Conservation (phyloP, 2,797 vertebrate species). For the Hydrophis major region DNA sequence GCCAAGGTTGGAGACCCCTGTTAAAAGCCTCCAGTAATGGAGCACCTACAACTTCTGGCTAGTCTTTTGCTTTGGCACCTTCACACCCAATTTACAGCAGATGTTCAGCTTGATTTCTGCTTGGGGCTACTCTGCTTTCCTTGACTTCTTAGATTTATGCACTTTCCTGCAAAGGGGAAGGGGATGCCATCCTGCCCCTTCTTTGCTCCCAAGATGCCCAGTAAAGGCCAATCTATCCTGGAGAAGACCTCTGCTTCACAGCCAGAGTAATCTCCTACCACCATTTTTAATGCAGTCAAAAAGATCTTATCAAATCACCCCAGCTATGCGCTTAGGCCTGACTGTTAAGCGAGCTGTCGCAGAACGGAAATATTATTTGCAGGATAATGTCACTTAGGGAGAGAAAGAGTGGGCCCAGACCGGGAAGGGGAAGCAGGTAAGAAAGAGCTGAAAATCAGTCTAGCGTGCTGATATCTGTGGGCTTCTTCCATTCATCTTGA, state of each 20-base stretch:
- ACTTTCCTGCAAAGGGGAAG: neutral
- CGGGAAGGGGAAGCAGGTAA: neutral
- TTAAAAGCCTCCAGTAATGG: too few species aligned
- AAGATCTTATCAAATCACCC: neutral
- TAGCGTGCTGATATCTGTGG: neutral
- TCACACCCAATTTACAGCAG: slow-evolving; percentile 5
- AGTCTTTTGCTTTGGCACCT: slow-evolving; percentile 6
- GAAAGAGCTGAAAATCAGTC: neutral
- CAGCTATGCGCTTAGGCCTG: slow-evolving; percentile 22
- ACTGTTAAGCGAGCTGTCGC: slow-evolving; percentile 44
- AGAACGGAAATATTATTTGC: slow-evolving; percentile 51
- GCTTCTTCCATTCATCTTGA: neutral
- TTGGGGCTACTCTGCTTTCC: rapidly evolving
- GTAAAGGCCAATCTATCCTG: slow-evolving; percentile 22
- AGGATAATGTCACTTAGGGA: slow-evolving; percentile 20
- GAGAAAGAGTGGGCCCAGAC: neutral
- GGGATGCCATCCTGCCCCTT: neutral
- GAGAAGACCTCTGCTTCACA: slow-evolving; percentile 25
- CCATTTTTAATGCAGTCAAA: neutral
- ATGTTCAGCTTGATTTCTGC: slow-evolving; percentile 11
- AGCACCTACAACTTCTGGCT: too few species aligned
- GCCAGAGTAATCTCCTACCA: neutral
- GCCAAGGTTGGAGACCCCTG: too few species aligned
- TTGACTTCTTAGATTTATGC: slow-evolving; percentile 30
- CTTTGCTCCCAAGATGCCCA: slow-evolving; percentile 32